A percentile compares a stretch with the other conserved stretches of the same genome.
phyloP scores from a whole-genome alignment of 1,140 invertebrate species.

The Zaprionus inermis region DNA sequence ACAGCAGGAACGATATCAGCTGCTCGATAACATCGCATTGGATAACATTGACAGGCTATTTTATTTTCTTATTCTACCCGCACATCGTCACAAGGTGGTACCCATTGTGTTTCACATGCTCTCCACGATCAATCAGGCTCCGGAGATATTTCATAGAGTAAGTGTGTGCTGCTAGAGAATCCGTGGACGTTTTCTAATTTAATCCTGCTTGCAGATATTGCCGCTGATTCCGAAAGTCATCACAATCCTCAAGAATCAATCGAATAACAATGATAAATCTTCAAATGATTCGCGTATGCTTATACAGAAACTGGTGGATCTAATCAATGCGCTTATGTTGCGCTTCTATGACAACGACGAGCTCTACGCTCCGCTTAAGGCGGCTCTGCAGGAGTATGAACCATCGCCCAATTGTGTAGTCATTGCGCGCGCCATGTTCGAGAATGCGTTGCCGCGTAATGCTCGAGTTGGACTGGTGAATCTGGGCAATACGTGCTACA shows the following conservation, averaged over 20 bases:
- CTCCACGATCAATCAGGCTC: conserved; percentile 84
- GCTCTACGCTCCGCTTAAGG: conserved; percentile 78
- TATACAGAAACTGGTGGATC: conserved; percentile 85
- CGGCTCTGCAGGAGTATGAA: conserved; percentile 52
- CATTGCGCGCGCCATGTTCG: conserved; percentile 54
- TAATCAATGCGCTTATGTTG: conserved; percentile 84
- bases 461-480: conserved; percentile 91
- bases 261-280: conserved; percentile 69
- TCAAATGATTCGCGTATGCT: conserved; percentile 83
- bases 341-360: conserved; percentile 84
- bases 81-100: conserved; percentile 84
- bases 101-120: conserved; percentile 86
- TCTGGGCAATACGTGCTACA: conserved; percentile 94
- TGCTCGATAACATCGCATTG: conserved; percentile 85
- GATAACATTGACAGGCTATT: conserved; percentile 85
- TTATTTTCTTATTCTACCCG: conserved; percentile 83
- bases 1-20: conserved; percentile 84
- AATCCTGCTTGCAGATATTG: conserved; percentile 64
- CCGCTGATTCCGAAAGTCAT: conserved; percentile 77
- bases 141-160: conserved; percentile 84
- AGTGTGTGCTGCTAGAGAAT: background rate
- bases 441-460: conserved; percentile 57
- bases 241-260: conserved; percentile 59
- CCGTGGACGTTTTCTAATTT: background rate
- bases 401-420: conserved; percentile 61